These are phyloP conservation scores for Drosophila helvetica DNA, from an alignment of 2,888 invertebrate genomes.

Conservation along the genomic window DNA sequence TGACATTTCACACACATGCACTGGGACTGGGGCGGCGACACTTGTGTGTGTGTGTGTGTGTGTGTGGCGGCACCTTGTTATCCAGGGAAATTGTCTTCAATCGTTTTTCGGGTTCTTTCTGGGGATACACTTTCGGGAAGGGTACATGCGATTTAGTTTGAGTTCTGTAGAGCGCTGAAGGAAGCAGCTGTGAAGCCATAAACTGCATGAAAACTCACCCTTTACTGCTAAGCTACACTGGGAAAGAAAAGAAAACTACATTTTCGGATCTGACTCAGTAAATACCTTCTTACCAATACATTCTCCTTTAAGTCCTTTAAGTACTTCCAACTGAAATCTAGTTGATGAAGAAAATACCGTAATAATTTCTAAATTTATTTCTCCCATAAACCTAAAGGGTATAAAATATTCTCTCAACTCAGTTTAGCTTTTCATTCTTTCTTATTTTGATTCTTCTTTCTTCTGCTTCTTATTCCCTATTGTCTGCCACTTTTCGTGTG, in stretches of 20 bases:
- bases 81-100: constrained; percentile 56
- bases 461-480: constrained; percentile 6
- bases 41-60: constrained; percentile 43
- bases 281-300: too few relatives aligned
- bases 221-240: too few relatives aligned
- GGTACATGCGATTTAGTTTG: not conserved
- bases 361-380: not conserved
- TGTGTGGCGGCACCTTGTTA: constrained; percentile 61
- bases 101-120: not conserved
- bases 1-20: constrained; percentile 62
- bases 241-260: too few relatives aligned
- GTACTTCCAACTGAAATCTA: too few relatives aligned
- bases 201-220: too few relatives aligned
- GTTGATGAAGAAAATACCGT: not conserved
- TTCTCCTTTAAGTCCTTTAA: too few relatives aligned
- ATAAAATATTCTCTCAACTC: constrained; percentile 1
- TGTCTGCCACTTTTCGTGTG: constrained; percentile 40
- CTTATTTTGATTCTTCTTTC: constrained; percentile 2
- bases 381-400: not conserved
- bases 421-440: not conserved
- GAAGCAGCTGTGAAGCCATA: too few relatives aligned
- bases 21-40: not conserved
- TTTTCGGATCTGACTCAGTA: too few relatives aligned
- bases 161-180: too few relatives aligned
- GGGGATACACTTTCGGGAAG: not conserved